A percentile compares a stretch with the other conserved stretches of the same genome.
Evolutionary conservation across 2,113 vertebrate species (phyloP).

Genomic region (Psittacula cyanocephala): DNA sequence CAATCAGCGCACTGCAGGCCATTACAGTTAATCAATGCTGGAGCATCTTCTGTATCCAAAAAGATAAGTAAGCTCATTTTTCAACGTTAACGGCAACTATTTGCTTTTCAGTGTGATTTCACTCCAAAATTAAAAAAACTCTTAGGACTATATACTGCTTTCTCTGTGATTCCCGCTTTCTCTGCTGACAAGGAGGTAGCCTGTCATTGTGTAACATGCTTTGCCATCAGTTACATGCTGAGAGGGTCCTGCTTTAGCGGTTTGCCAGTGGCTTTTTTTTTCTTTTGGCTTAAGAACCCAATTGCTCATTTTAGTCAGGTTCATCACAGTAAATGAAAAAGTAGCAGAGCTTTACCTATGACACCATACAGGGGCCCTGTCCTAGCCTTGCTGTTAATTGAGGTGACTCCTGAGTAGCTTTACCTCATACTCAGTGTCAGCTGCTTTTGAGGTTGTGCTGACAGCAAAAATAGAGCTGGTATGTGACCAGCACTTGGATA

Average conservation of each 20-base stretch:
- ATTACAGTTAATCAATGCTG: conserved; percentile 24
- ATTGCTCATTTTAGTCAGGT: conserved; percentile 32
- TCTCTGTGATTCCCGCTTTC: not conserved
- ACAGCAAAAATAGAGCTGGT: conserved; percentile 3
- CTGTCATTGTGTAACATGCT: not conserved
- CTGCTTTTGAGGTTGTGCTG: conserved; percentile 28
- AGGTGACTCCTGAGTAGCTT: not conserved
- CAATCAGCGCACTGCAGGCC: conserved; percentile 2
- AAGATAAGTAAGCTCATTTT: conserved; percentile 28
- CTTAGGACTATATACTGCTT: not conserved
- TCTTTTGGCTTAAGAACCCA: not conserved
- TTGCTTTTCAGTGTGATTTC: not conserved
- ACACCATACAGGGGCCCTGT: not conserved
- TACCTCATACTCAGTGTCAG: not conserved
- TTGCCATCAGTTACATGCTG: not conserved
- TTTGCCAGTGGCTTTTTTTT: not conserved
- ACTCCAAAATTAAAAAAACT: not conserved
- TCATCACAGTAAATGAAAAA: not conserved
- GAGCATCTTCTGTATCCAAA: conserved; percentile 11
- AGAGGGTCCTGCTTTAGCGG: not conserved
- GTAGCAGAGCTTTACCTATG: not conserved
- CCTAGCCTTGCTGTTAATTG: not conserved
- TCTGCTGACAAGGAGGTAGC: not conserved
- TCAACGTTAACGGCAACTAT: not conserved
- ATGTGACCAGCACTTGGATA: not conserved